A percentile compares a stretch with the other conserved stretches of the same genome.
phyloP scores from a whole-genome alignment of 2,888 invertebrate genomes.

The Morpho deidamia region DNA sequence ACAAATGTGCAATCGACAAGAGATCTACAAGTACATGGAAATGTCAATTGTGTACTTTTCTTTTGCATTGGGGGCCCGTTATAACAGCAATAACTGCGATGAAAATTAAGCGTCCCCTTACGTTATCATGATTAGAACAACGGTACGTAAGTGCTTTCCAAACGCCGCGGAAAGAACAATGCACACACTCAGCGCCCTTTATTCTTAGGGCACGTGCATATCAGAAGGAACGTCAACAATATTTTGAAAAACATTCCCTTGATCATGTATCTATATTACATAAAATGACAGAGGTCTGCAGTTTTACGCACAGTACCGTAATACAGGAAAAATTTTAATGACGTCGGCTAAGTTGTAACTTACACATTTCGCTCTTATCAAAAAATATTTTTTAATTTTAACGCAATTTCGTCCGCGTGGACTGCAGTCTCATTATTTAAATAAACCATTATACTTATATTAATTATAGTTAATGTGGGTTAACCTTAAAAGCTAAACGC shows the following conservation, averaged over 20 bases:
- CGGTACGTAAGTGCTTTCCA: constrained; percentile 65
- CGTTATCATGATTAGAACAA: constrained; percentile 66
- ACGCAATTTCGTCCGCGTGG: too few species aligned
- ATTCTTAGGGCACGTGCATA: constrained; percentile 34
- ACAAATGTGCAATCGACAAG: constrained; percentile 6
- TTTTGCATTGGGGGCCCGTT: constrained; percentile 11
- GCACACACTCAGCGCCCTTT: constrained; percentile 62
- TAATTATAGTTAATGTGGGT: too few species aligned
- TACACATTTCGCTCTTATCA: too few species aligned
- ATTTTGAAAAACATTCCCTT: background rate
- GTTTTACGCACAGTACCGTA: too few species aligned
- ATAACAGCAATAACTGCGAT: constrained; percentile 21
- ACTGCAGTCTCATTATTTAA: too few species aligned
- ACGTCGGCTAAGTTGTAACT: too few species aligned
- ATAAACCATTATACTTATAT: too few species aligned
- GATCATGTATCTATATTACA: too few species aligned
- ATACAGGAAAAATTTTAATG: too few species aligned
- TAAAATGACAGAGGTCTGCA: too few species aligned
- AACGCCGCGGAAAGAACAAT: constrained; percentile 64
- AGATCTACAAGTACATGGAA: constrained; percentile 3
- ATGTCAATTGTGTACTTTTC: constrained; percentile 16
- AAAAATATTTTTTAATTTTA: too few species aligned
- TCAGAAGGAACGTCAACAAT: background rate
- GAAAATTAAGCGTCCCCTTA: constrained; percentile 30
- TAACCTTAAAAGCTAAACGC: too few species aligned